Conservation (phyloP, 37 sponge, comb jelly and placozoan species). For the Dysidea cf. avara region DNA sequence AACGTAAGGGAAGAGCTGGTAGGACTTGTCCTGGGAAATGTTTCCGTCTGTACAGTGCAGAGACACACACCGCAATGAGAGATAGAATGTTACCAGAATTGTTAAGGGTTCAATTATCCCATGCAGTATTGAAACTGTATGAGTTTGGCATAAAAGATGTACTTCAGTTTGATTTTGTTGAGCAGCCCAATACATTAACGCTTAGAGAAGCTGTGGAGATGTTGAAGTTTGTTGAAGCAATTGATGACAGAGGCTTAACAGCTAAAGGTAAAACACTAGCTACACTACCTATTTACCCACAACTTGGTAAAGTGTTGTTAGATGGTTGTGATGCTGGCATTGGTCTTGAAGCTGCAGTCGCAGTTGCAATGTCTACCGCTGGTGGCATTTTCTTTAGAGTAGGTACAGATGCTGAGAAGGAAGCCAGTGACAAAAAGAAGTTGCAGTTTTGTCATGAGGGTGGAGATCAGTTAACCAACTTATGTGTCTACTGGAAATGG, state of each 20-base stretch:
- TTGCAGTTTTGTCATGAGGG: too few relatives aligned
- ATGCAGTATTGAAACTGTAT: constrained; percentile 65
- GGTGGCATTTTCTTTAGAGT: constrained; percentile 62
- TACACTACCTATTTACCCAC: constrained; percentile 63
- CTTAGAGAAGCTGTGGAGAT: constrained; percentile 59
- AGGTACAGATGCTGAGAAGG: constrained; percentile 52
- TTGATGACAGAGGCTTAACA: too few relatives aligned
- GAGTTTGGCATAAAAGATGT: constrained; percentile 73
- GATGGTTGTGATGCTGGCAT: constrained; percentile 39
- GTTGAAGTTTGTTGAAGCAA: constrained; percentile 65
- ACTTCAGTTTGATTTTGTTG: constrained; percentile 67
- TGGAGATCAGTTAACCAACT: too few relatives aligned
- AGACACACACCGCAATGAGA: constrained; percentile 38
- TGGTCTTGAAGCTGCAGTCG: constrained; percentile 46
- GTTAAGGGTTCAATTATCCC: constrained; percentile 62
- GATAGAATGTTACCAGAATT: constrained; percentile 62
- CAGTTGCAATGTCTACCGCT: constrained; percentile 53
- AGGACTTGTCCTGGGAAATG: too few relatives aligned
- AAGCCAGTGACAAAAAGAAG: constrained; percentile 58
- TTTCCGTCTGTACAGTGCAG: constrained; percentile 66
- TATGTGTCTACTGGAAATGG: too few relatives aligned
- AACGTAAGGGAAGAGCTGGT: too few relatives aligned
- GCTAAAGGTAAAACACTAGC: constrained; percentile 53
- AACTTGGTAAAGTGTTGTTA: constrained; percentile 54
- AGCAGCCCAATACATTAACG: constrained; percentile 51